A percentile compares a stretch with the other conserved stretches of the same genome.
Conservation (phyloP, 1,140 invertebrate genomes). For the Papilio polyxenes region DNA sequence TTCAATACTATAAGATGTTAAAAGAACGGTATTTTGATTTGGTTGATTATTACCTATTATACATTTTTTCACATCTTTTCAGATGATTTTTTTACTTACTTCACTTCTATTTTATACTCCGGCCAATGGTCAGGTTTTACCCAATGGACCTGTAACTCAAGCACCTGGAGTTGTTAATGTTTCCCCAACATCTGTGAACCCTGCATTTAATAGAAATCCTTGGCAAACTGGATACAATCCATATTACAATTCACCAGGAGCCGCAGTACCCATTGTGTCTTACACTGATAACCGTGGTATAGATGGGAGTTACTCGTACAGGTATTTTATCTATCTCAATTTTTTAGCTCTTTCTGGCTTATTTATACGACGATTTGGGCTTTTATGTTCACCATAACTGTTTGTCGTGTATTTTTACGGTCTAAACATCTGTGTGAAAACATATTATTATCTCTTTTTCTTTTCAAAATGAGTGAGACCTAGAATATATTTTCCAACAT, state of each 20-base stretch:
- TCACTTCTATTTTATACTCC: background rate
- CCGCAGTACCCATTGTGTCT: constrained; percentile 66
- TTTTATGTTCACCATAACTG: background rate
- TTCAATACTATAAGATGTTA: no score
- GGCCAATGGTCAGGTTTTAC: constrained; percentile 4
- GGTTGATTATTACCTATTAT: no score
- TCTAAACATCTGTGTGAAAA: no score
- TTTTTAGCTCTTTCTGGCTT: no score
- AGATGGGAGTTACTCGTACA: background rate
- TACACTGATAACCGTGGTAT: constrained; percentile 43
- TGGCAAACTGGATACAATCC: constrained; percentile 51
- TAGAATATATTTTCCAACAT: background rate
- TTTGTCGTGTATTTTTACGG: background rate
- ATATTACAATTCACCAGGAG: constrained; percentile 55
- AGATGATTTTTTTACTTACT: constrained; percentile 9
- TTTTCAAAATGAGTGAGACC: background rate
- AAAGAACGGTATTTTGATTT: no score
- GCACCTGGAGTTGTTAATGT: background rate
- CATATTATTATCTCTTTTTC: background rate
- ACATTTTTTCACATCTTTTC: background rate
- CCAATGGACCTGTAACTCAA: background rate
- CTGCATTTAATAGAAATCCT: constrained; percentile 40
- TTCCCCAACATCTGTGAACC: background rate
- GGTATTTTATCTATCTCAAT: background rate
- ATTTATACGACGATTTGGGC: no score